These are phyloP conservation scores for Electrona antarctica DNA, from an alignment of 2,113 vertebrate genomes.

Conservation along the genomic window DNA sequence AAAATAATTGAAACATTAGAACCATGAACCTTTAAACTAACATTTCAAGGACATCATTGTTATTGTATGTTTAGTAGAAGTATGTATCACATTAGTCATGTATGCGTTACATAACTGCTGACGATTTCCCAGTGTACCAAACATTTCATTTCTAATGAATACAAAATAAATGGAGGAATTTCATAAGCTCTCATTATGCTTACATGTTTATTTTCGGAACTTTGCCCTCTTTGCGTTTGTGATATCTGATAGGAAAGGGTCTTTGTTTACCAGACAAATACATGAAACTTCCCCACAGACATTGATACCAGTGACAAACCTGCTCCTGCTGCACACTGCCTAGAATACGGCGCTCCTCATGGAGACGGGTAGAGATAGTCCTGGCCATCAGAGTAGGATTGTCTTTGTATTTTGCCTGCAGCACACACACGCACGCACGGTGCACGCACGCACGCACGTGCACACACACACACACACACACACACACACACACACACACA, in stretches of 20 bases:
- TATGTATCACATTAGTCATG: too few relatives aligned
- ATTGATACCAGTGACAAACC: conserved; percentile 74
- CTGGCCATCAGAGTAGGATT: conserved; percentile 88
- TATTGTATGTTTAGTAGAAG: too few relatives aligned
- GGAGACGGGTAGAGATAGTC: conserved; percentile 90
- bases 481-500: conserved; percentile 7
- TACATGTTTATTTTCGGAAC: too few relatives aligned
- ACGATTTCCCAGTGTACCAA: too few relatives aligned
- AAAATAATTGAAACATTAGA: neutral
- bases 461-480: conserved; percentile 7
- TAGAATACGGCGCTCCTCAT: conserved; percentile 92
- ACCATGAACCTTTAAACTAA: neutral
- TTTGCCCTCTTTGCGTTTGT: too few relatives aligned
- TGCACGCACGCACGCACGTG: neutral
- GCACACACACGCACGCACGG: conserved; percentile 3
- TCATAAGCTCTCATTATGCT: too few relatives aligned
- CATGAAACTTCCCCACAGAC: conserved; percentile 40
- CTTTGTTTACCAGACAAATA: too few relatives aligned
- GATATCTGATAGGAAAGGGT: too few relatives aligned
- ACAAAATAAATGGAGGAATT: too few relatives aligned
- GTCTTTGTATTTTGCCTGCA: conserved; percentile 88
- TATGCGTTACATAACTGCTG: too few relatives aligned
- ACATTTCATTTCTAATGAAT: too few relatives aligned
- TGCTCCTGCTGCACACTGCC: conserved; percentile 91
- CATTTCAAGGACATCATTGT: neutral